These are phyloP conservation scores for Ligdia adustata DNA, from an alignment of 2,888 invertebrate genomes.

Conservation along the genomic window DNA sequence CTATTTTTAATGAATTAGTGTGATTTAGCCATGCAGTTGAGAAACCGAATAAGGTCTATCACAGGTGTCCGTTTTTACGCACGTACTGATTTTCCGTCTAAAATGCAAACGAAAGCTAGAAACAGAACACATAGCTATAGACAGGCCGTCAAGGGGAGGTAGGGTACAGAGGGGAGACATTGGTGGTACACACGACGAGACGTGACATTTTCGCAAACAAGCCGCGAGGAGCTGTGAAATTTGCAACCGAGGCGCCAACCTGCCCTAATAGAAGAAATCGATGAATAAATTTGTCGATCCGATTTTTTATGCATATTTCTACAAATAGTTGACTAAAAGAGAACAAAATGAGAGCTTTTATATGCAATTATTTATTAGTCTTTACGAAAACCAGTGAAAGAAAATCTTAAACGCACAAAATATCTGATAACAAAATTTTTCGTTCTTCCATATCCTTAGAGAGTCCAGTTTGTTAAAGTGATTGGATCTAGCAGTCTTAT, in stretches of 20 bases:
- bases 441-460: too few species aligned
- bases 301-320: conserved; percentile 17
- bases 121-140: conserved; percentile 56
- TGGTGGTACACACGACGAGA: conserved; percentile 54
- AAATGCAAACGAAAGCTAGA: conserved; percentile 47
- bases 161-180: conserved; percentile 35
- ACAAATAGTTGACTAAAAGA: conserved; percentile 14
- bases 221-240: conserved; percentile 56
- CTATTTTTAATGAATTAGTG: too few species aligned
- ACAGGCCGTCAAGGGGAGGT: conserved; percentile 37
- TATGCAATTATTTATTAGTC: too few species aligned
- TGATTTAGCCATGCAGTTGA: too few species aligned
- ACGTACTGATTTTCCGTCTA: conserved; percentile 39
- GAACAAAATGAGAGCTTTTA: conserved; percentile 6
- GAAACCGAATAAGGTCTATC: too few species aligned
- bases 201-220: conserved; percentile 78
- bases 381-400: conserved; percentile 10
- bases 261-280: conserved; percentile 59
- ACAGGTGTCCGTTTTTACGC: conserved; percentile 37
- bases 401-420: conserved; percentile 3
- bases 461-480: too few species aligned
- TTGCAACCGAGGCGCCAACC: conserved; percentile 61
- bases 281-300: conserved; percentile 54
- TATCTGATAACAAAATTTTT: conserved; percentile 1
- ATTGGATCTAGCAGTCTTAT: too few species aligned